Conservation (phyloP, 2,888 invertebrate genomes). For the Folsomia candida region DNA sequence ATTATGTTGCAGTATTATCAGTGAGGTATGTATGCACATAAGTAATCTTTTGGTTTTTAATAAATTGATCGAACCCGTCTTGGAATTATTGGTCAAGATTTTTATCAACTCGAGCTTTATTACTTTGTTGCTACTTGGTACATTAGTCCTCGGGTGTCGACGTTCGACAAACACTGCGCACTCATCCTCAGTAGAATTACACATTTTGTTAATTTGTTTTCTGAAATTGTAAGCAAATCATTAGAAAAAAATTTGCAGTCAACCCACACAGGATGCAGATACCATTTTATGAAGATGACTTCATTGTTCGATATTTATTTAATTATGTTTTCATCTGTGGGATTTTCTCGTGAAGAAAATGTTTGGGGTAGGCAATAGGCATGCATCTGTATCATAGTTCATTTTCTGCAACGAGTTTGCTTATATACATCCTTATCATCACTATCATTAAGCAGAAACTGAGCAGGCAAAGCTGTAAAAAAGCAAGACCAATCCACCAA, state of each 20-base stretch:
- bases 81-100: too few species aligned
- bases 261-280: too few species aligned
- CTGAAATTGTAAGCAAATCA: too few species aligned
- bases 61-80: background rate
- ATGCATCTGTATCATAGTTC: background rate
- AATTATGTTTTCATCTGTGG: background rate
- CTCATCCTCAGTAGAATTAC: background rate
- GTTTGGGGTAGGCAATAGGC: background rate
- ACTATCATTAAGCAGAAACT: background rate
- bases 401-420: background rate
- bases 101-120: background rate
- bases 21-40: too few species aligned
- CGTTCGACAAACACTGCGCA: background rate
- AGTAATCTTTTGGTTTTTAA: background rate
- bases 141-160: background rate
- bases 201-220: background rate
- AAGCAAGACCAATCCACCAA: background rate
- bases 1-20: background rate
- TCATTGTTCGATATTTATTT: background rate
- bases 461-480: too few species aligned
- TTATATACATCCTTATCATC: slow-evolving; percentile 2
- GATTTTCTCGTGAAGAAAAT: background rate
- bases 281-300: background rate
- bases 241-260: too few species aligned
- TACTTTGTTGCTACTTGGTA: background rate